A percentile compares a stretch with the other conserved stretches of the same genome.
Evolutionary conservation across 1,140 invertebrate species (phyloP).

Genomic region (Sycobia sp.): DNA sequence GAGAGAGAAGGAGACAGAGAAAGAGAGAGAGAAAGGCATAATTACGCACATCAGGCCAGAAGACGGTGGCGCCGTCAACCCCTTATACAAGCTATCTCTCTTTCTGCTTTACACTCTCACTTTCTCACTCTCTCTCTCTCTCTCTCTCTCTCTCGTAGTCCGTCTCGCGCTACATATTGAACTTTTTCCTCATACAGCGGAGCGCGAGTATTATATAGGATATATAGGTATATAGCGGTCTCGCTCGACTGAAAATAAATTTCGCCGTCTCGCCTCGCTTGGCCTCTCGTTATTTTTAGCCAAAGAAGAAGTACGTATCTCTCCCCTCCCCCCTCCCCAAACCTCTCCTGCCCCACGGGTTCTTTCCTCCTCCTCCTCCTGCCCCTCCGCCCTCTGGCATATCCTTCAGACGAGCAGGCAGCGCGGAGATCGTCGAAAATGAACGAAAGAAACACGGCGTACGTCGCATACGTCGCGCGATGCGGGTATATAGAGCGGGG

Average conservation of each 20-base stretch:
- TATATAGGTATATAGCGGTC: no score
- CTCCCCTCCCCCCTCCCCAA: no score
- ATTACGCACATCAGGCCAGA: slow-evolving; percentile 32
- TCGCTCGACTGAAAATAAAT: slow-evolving; percentile 33
- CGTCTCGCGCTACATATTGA: slow-evolving; percentile 24
- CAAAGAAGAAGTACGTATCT: slow-evolving; percentile 4
- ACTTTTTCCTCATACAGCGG: slow-evolving; percentile 20
- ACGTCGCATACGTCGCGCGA: no score
- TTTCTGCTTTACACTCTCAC: no score
- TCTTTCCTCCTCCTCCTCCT: no score
- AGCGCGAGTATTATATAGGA: no score
- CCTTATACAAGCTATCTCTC: slow-evolving; percentile 19
- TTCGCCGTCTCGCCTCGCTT: slow-evolving; percentile 26
- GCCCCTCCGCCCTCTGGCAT: not conserved
- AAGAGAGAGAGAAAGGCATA: slow-evolving; percentile 11
- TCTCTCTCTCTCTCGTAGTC: no score
- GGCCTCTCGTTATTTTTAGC: slow-evolving; percentile 29
- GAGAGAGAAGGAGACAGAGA: not conserved
- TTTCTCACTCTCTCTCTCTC: no score
- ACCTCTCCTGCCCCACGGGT: no score
- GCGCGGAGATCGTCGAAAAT: slow-evolving; percentile 16
- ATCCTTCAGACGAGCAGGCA: slow-evolving; percentile 35
- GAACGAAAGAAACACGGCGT: no score
- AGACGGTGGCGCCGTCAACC: slow-evolving; percentile 31
- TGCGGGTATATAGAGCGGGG: not conserved